Percentiles rank a stretch among this genome's conserved stretches.
These are phyloP conservation scores for Gallinago undulata DNA, from an alignment of 2,113 vertebrate species.

Conservation along the genomic window DNA sequence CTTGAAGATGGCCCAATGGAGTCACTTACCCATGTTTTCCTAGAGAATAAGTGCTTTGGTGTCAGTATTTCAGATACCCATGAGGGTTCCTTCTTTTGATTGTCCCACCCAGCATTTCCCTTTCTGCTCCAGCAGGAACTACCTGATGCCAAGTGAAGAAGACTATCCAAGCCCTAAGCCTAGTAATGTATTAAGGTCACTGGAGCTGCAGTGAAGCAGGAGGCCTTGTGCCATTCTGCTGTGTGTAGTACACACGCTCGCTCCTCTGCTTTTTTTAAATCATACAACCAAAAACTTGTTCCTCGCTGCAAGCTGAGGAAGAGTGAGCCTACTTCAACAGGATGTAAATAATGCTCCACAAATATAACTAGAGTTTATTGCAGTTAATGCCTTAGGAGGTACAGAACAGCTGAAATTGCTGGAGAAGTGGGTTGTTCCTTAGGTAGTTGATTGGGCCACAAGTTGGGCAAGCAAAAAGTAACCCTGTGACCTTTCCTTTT, in stretches of 20 bases:
- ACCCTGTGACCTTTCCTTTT: not conserved
- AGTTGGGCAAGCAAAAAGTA: not conserved
- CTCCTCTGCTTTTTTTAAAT: not conserved
- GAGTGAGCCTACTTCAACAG: not conserved
- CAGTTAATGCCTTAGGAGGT: not conserved
- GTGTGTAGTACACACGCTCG: fast-evolving
- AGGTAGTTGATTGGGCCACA: not conserved
- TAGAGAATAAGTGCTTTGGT: not conserved
- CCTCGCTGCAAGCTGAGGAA: not conserved
- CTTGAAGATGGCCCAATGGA: not conserved
- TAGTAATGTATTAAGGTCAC: not conserved
- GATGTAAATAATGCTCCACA: not conserved
- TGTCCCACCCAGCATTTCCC: not conserved
- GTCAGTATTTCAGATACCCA: not conserved
- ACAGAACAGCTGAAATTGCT: not conserved
- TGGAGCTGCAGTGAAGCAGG: not conserved
- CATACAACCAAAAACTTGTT: not conserved
- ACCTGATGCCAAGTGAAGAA: not conserved
- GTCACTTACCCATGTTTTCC: not conserved
- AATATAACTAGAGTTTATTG: not conserved
- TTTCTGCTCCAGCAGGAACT: not conserved
- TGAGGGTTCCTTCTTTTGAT: not conserved
- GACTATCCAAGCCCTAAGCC: not conserved
- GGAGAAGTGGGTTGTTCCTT: not conserved
- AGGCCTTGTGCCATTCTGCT: not conserved